A percentile compares a stretch with the other conserved stretches of the same genome.
phyloP scores from a whole-genome alignment of 1,140 invertebrate species.

The Pantala flavescens region DNA sequence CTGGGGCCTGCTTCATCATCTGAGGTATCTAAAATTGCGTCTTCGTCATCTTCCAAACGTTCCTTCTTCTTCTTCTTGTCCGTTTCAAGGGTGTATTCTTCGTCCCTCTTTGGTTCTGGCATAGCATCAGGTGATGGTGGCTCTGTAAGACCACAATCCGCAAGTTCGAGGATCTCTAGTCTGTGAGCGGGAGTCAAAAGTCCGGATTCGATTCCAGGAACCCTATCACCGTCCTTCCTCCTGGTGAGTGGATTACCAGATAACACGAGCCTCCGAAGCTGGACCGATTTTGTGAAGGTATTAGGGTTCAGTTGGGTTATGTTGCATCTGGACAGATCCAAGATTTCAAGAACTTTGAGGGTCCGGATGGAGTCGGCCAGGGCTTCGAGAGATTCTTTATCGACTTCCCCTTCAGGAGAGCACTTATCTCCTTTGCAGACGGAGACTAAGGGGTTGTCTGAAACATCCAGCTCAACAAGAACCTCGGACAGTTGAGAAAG shows the following conservation, averaged over 20 bases:
- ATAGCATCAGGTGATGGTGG: constrained; percentile 27
- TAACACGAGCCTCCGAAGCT: constrained; percentile 50
- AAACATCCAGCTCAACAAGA: neutral
- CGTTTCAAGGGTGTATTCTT: neutral
- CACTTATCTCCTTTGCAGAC: neutral
- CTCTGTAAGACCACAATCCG: constrained; percentile 51
- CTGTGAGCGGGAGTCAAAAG: constrained; percentile 55
- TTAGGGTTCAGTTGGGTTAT: constrained; percentile 43
- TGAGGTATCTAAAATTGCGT: neutral
- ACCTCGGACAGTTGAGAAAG: neutral
- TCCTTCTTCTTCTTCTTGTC: neutral
- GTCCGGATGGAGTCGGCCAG: neutral
- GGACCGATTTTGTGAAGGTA: constrained; percentile 55
- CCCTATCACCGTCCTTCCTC: constrained; percentile 49
- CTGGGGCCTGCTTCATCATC: neutral
- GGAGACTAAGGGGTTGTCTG: neutral
- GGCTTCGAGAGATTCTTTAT: neutral
- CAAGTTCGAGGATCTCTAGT: constrained; percentile 53
- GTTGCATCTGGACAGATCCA: neutral
- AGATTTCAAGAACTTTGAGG: neutral
- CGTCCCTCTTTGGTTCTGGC: neutral
- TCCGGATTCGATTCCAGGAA: constrained; percentile 49
- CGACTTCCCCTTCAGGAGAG: neutral
- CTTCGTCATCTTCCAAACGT: neutral
- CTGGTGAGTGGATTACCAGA: constrained; percentile 55